Conservation (phyloP, 2,888 invertebrate species). For the Nudaria mundana region DNA sequence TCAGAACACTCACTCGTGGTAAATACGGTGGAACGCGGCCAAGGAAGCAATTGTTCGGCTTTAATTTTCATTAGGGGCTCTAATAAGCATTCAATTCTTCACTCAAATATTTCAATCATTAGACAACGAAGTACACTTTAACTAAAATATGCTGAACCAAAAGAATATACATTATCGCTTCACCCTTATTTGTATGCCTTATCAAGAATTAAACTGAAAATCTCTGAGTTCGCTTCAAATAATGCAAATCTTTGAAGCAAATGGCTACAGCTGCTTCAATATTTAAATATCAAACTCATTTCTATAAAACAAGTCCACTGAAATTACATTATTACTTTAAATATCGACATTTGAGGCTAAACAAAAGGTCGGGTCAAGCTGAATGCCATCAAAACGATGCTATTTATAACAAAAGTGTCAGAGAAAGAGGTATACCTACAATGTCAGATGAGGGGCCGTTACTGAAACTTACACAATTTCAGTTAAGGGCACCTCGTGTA, state of each 20-base stretch:
- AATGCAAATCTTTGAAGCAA: background rate
- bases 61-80: no score
- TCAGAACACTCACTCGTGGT: no score
- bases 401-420: slow-evolving; percentile 23
- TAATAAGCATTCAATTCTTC: no score
- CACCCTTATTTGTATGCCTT: no score
- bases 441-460: slow-evolving; percentile 4
- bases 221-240: background rate
- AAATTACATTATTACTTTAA: slow-evolving; percentile 12
- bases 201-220: no score
- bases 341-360: slow-evolving; percentile 14
- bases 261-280: background rate
- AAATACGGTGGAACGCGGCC: no score
- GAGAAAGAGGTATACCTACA: slow-evolving; percentile 21
- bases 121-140: no score
- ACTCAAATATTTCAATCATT: no score
- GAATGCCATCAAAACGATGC: slow-evolving; percentile 14
- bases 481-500: slow-evolving; percentile 20
- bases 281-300: slow-evolving; percentile 4
- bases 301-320: slow-evolving; percentile 2
- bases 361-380: slow-evolving; percentile 18
- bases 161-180: no score
- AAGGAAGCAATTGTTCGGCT: no score
- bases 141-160: no score
- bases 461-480: slow-evolving; percentile 26